These are phyloP conservation scores for Siphonodentalium dalli DNA, from an alignment of 2,888 invertebrate genomes.

Conservation along the genomic window DNA sequence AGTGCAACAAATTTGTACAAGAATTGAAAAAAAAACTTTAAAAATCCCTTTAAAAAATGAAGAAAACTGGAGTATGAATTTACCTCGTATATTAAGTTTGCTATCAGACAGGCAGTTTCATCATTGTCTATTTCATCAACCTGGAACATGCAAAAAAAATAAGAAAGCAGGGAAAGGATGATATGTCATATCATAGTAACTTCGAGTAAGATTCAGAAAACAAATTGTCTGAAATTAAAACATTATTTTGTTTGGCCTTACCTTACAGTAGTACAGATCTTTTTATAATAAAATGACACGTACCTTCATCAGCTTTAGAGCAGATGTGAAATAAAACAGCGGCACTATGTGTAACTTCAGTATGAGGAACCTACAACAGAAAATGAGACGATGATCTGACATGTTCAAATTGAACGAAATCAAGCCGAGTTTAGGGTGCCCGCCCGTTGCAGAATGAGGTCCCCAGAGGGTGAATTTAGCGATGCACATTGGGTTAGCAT, in stretches of 20 bases:
- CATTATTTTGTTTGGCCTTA: neutral
- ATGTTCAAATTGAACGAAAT: neutral
- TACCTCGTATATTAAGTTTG: constrained; percentile 90
- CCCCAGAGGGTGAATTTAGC: too few relatives aligned
- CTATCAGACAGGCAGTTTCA: constrained; percentile 94
- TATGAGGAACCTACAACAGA: constrained; percentile 64
- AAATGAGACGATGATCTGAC: neutral
- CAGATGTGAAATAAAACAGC: constrained; percentile 81
- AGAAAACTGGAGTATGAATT: constrained; percentile 6
- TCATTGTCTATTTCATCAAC: constrained; percentile 85
- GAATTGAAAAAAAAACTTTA: neutral
- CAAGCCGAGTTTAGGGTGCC: too few relatives aligned
- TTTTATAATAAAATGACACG: constrained; percentile 7
- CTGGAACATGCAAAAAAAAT: too few relatives aligned
- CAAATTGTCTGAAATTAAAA: too few relatives aligned
- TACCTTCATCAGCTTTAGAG: constrained; percentile 71
- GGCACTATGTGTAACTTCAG: constrained; percentile 81
- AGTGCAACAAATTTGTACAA: too few relatives aligned
- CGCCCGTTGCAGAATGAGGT: too few relatives aligned
- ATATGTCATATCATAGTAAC: too few relatives aligned
- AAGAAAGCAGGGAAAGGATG: too few relatives aligned
- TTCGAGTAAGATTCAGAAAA: too few relatives aligned
- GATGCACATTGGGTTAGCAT: too few relatives aligned
- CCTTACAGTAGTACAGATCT: neutral
- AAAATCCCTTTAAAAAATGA: neutral